Percentiles rank a stretch among this genome's conserved stretches.
Conservation (phyloP, 2,797 vertebrate genomes). For the Odontamblyopus lacepedii region DNA sequence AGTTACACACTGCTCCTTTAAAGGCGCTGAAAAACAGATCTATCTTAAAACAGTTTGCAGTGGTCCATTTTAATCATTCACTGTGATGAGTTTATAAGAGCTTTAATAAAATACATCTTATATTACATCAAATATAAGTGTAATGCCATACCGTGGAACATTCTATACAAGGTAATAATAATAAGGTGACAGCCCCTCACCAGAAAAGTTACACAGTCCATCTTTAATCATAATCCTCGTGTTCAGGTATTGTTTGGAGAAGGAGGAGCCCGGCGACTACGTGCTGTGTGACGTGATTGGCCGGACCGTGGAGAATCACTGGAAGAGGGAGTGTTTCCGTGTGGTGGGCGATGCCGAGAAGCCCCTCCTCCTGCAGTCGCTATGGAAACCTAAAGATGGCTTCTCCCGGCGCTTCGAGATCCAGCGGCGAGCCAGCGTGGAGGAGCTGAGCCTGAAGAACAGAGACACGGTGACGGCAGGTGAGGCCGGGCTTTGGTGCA, state of each 20-base stretch:
- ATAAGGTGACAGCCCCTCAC: too few relatives aligned
- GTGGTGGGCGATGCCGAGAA: constrained; percentile 77
- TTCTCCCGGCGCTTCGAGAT: constrained; percentile 82
- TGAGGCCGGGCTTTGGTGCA: constrained; percentile 28
- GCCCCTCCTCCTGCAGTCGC: constrained; percentile 79
- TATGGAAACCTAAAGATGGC: constrained; percentile 84
- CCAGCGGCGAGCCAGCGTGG: constrained; percentile 64
- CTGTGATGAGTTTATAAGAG: too few relatives aligned
- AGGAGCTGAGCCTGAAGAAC: constrained; percentile 70
- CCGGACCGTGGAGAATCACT: constrained; percentile 66
- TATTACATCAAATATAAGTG: too few relatives aligned
- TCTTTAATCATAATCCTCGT: not conserved
- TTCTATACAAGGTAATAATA: too few relatives aligned
- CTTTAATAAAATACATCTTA: too few relatives aligned
- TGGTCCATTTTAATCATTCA: too few relatives aligned
- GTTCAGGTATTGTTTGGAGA: constrained; percentile 79
- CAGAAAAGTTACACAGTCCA: not conserved
- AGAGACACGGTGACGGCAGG: constrained; percentile 77
- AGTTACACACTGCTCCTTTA: too few relatives aligned
- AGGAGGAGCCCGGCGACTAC: constrained; percentile 71
- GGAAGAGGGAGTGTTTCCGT: constrained; percentile 80
- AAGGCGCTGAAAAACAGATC: too few relatives aligned
- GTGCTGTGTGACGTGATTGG: constrained; percentile 82
- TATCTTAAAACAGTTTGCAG: too few relatives aligned
- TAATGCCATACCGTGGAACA: too few relatives aligned